Base-by-base conservation (phyloP, 2,888 invertebrate species). In the Apodemia hepburni region DNA sequence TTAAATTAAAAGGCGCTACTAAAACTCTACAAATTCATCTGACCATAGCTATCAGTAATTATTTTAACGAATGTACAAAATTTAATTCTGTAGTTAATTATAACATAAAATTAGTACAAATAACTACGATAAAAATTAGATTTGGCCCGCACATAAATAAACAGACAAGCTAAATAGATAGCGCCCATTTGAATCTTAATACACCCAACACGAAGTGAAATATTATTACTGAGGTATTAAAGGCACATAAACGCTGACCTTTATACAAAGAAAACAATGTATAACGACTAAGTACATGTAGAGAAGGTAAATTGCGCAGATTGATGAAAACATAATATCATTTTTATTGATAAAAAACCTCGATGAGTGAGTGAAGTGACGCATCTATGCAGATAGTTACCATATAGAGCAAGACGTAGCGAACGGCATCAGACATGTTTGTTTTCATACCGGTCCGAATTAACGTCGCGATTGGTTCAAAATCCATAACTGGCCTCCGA, bases 401-500 rank as follows among this genome's bases (percentile, higher is more conserved):
- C 72, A 70, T 78, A 79, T 75, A 81, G 80, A 81, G 79, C 77
- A 79, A 80, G 80, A 75, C 75, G 78, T 80, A 81, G 75, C 77
- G 74, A 81, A 78, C 82, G 83, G 86, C 85, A 73, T 72, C 73
- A 71, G 74, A 74, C 74, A 87, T 88, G 86, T 89, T 89, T 89
- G 87, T 87, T 88, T 89, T 88, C 85, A 85, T 89, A 89, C 87
- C 88, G 89, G 89, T 89, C 87, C 83, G 85, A 88, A 89, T 90
- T 88, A 89, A 88, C 89, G 87, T 88, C 82, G 90, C 89, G 85
- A 91, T 89, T 90, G 89, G 89, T 87, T 89, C 82, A 90, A 89
- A 90, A 91, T 90, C 89, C 90, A 90, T 90, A 90, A 89, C 89
- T 90, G 90, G 90, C 90, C 90, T 87, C 89, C 79, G 82, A 83